These are phyloP conservation scores for Paramormyrops hopkinsi DNA, from an alignment of 2,797 vertebrate genomes.

Conservation along the genomic window DNA sequence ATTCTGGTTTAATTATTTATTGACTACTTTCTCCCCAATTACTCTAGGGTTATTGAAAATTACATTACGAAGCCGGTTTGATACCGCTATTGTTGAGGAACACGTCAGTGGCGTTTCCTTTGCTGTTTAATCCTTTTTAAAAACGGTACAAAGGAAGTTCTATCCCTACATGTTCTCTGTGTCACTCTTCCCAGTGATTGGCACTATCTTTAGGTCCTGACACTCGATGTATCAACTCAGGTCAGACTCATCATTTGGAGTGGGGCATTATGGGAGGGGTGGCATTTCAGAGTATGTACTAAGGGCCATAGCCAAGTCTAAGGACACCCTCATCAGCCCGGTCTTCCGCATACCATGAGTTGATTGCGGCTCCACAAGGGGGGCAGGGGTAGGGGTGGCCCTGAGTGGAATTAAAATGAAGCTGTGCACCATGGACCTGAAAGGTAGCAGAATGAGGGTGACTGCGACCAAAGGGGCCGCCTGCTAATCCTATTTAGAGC, in stretches of 20 bases:
- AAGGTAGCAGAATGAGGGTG: neutral
- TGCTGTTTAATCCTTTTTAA: conserved; percentile 6
- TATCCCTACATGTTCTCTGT: neutral
- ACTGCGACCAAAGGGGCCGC: neutral
- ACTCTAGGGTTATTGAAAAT: conserved; percentile 65
- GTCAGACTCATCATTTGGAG: neutral
- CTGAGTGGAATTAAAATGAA: conserved; percentile 18
- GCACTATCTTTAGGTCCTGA: neutral
- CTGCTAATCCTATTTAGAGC: conserved; percentile 17
- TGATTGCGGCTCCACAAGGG: neutral
- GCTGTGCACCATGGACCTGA: neutral
- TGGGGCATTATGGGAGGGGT: neutral
- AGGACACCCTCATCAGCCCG: neutral
- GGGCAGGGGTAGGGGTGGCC: neutral
- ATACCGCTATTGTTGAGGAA: conserved; percentile 48
- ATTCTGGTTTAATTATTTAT: conserved; percentile 65
- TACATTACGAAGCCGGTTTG: conserved; percentile 52
- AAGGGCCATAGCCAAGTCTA: neutral
- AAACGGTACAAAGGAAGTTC: neutral
- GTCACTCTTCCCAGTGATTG: neutral
- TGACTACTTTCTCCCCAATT: conserved; percentile 59
- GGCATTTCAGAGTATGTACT: neutral
- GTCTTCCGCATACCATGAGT: neutral
- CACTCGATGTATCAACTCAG: neutral
- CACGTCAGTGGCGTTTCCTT: conserved; percentile 30